These are phyloP conservation scores for Zaprionus camerounensis DNA, from an alignment of 1,140 invertebrate species.

Conservation along the genomic window DNA sequence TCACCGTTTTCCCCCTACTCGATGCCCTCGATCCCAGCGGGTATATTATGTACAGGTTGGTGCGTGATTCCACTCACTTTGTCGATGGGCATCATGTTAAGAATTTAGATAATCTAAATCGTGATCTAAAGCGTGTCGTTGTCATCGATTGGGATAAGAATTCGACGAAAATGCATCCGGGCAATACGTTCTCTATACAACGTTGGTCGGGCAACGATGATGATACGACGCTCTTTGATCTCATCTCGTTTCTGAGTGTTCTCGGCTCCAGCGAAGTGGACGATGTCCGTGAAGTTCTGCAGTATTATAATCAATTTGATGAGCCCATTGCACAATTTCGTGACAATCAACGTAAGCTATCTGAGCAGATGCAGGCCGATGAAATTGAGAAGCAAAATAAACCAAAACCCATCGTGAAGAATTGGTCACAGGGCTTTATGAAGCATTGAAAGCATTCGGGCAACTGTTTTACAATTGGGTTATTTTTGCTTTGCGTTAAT, in stretches of 20 bases:
- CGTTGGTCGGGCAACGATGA: constrained; percentile 97
- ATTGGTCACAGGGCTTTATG: constrained; percentile 71
- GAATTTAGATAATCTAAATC: constrained; percentile 96
- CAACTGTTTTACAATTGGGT: constrained; percentile 1
- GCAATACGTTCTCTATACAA: constrained; percentile 95
- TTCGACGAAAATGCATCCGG: constrained; percentile 93
- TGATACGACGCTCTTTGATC: constrained; percentile 94
- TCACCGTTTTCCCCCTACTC: constrained; percentile 96
- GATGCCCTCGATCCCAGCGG: constrained; percentile 96
- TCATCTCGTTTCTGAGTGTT: constrained; percentile 95
- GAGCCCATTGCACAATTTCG: constrained; percentile 96
- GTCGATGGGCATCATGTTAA: constrained; percentile 97
- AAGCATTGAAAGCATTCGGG: constrained; percentile 21
- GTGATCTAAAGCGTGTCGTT: constrained; percentile 98
- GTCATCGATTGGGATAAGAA: constrained; percentile 97
- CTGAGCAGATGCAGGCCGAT: constrained; percentile 87
- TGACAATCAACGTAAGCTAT: constrained; percentile 92
- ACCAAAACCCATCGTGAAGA: constrained; percentile 66
- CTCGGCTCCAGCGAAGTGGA: constrained; percentile 93
- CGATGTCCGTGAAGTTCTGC: constrained; percentile 96
- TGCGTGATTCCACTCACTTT: constrained; percentile 98
- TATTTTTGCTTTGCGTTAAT: constrained; percentile 32
- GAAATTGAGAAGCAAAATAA: constrained; percentile 83
- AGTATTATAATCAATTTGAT: constrained; percentile 96
- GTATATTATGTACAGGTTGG: constrained; percentile 95